Percentiles rank a stretch among this genome's conserved stretches.
These are phyloP conservation scores for Protobothrops flavoviridis DNA, from an alignment of 2,113 vertebrate genomes.

Conservation along the genomic window DNA sequence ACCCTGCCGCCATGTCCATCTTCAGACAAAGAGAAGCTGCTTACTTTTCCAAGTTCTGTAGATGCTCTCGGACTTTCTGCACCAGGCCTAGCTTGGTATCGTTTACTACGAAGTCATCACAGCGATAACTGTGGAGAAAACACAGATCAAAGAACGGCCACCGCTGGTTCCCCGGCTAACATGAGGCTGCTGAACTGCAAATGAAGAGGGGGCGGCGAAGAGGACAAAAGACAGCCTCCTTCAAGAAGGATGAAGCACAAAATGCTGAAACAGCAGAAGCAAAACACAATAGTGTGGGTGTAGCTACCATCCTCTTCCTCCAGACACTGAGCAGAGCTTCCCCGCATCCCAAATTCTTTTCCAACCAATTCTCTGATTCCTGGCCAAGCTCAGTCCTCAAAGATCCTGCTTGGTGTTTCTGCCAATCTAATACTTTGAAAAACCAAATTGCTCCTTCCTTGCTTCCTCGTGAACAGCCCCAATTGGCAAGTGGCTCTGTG, in stretches of 20 bases:
- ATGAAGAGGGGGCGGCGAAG: too few relatives aligned
- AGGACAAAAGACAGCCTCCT: not conserved
- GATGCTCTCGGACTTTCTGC: conserved; percentile 94
- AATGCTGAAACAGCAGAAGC: not conserved
- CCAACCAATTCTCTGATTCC: not conserved
- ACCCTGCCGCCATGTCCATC: not conserved
- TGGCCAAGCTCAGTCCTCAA: not conserved
- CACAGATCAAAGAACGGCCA: conserved; percentile 31
- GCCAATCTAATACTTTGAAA: not conserved
- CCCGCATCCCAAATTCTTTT: not conserved
- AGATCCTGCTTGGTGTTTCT: not conserved
- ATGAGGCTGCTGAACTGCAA: not conserved
- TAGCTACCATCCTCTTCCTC: not conserved
- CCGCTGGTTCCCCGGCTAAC: not conserved
- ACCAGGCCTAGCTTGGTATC: conserved; percentile 93
- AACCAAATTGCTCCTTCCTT: not conserved
- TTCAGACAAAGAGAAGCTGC: conserved; percentile 46
- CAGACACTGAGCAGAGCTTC: not conserved
- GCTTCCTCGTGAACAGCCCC: not conserved
- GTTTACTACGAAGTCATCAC: conserved; percentile 97
- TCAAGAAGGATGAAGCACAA: not conserved
- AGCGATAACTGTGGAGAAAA: conserved; percentile 86
- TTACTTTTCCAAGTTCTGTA: conserved; percentile 98
- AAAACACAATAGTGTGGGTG: not conserved
- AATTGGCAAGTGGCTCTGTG: not conserved